These are phyloP conservation scores for Pomatostomus ruficeps DNA, from an alignment of 2,113 vertebrate genomes.

Conservation along the genomic window DNA sequence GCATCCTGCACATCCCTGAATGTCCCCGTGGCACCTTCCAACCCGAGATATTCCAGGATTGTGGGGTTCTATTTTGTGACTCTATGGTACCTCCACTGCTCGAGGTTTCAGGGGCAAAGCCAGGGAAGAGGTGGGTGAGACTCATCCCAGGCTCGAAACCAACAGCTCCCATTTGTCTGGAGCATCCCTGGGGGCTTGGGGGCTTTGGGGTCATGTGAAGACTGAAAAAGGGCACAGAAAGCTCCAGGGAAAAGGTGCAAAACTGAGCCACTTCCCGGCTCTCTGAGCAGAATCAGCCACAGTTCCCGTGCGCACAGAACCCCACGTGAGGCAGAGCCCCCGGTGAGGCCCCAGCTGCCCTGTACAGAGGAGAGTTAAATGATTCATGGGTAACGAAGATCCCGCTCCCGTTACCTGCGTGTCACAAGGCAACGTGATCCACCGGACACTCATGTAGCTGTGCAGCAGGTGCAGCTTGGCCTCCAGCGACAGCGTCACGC, in stretches of 20 bases:
- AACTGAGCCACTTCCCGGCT: fast-evolving
- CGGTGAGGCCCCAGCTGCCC: background rate
- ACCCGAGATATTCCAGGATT: background rate
- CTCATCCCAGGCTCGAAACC: background rate
- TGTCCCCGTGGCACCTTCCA: background rate
- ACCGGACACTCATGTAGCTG: slow-evolving; percentile 92
- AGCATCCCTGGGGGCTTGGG: fast-evolving
- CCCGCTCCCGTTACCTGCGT: slow-evolving; percentile 62
- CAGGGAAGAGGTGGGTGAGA: background rate
- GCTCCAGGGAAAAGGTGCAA: background rate
- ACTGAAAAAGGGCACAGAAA: fast-evolving
- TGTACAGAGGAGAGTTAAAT: background rate
- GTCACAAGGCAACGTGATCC: slow-evolving; percentile 90
- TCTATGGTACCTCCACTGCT: background rate
- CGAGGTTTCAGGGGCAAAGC: background rate
- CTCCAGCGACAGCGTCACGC: slow-evolving; percentile 89
- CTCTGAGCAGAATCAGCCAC: background rate
- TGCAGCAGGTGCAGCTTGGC: slow-evolving; percentile 93
- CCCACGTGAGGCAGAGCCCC: background rate
- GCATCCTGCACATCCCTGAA: background rate
- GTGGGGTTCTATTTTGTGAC: background rate
- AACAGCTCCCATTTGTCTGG: background rate
- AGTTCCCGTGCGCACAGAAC: background rate
- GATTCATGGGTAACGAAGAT: background rate
- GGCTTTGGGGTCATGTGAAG: fast-evolving